Conservation (phyloP, 2,888 invertebrate genomes). For the Ischnura elegans region DNA sequence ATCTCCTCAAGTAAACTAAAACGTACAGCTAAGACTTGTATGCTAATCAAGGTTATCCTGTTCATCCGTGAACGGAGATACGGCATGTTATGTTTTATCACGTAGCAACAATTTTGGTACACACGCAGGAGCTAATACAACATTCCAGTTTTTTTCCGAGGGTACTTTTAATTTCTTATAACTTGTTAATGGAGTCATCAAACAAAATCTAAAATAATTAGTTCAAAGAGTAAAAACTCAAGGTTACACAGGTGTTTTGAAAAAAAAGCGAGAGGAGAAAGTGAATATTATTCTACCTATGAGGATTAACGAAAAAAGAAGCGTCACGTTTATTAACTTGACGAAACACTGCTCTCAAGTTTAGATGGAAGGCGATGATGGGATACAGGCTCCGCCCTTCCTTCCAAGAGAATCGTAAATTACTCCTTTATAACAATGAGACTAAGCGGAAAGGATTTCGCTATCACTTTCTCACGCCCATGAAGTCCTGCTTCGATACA, state of each 20-base stretch:
- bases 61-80: background rate
- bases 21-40: background rate
- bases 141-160: too few species aligned
- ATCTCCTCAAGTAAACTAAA: background rate
- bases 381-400: background rate
- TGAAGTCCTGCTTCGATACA: background rate
- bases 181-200: too few species aligned
- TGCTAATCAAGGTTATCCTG: too few species aligned
- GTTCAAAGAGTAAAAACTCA: too few species aligned
- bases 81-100: background rate
- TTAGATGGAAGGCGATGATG: background rate
- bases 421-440: background rate
- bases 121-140: too few species aligned
- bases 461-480: constrained; percentile 12
- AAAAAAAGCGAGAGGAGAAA: too few species aligned
- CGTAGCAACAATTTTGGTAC: background rate
- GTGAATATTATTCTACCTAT: too few species aligned
- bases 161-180: too few species aligned
- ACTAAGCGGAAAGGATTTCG: background rate
- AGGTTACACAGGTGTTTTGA: too few species aligned
- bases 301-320: too few species aligned
- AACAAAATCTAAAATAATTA: too few species aligned
- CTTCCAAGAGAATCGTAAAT: background rate
- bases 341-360: background rate
- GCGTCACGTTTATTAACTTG: background rate